Evolutionary conservation across 2,113 vertebrate species (phyloP).

Genomic region (Cacatua alba): DNA sequence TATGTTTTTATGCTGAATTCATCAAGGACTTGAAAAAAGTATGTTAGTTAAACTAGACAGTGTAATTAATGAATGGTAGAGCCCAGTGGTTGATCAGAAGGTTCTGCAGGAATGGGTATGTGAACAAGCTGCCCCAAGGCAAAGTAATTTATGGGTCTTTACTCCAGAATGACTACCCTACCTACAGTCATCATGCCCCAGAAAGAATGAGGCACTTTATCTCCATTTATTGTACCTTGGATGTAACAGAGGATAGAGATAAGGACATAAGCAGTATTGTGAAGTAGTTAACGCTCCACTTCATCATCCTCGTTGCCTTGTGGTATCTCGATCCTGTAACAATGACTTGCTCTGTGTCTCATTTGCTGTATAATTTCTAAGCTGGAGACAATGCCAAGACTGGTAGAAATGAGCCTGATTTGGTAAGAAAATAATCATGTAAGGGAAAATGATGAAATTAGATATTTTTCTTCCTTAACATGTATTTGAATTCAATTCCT

Average conservation of each 20-base stretch:
- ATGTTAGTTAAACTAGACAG: not conserved
- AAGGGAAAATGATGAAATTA: not conserved
- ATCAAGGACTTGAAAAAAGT: not conserved
- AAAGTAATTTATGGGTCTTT: not conserved
- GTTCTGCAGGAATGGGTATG: not conserved
- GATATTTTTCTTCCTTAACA: not conserved
- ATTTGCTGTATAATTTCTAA: not conserved
- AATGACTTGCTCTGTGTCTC: not conserved
- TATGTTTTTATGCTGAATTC: not conserved
- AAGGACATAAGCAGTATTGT: rapidly evolving
- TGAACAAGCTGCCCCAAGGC: not conserved
- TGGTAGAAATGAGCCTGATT: not conserved
- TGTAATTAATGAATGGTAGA: not conserved
- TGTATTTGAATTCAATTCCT: not conserved
- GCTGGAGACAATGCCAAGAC: not conserved
- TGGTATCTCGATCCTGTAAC: not conserved
- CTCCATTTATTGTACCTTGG: not conserved
- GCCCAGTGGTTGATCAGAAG: not conserved
- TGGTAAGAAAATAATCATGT: not conserved
- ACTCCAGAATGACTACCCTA: not conserved
- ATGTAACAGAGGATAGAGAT: not conserved
- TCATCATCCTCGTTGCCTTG: not conserved
- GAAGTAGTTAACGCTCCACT: not conserved
- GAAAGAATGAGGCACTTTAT: not conserved
- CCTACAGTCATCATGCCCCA: not conserved